A percentile compares a stretch with the other conserved stretches of the same genome.
Evolutionary conservation across 2,113 vertebrate species (phyloP).

Genomic region (Athene cunicularia): DNA sequence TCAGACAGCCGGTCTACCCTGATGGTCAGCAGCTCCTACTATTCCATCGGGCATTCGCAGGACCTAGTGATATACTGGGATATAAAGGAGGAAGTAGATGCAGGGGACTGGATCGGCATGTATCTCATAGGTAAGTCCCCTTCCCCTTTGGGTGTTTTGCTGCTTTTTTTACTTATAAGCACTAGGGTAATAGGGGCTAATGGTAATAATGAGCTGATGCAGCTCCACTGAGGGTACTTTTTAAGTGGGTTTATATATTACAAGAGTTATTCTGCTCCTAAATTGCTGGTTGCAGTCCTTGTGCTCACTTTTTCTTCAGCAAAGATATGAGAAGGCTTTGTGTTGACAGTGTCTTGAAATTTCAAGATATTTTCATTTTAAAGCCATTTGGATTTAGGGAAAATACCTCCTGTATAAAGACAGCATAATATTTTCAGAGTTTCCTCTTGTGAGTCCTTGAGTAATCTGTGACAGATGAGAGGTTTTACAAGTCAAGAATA

Average conservation of each 20-base stretch:
- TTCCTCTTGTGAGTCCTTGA: neutral
- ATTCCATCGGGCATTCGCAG: slow-evolving; percentile 88
- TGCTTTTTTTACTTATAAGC: neutral
- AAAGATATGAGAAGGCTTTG: neutral
- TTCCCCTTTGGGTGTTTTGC: neutral
- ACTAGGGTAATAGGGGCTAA: neutral
- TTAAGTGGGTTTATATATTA: neutral
- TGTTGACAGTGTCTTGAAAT: neutral
- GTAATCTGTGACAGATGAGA: slow-evolving; percentile 15
- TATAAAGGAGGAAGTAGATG: slow-evolving; percentile 97
- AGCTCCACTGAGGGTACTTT: neutral
- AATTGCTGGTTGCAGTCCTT: neutral
- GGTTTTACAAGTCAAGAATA: slow-evolving; percentile 20
- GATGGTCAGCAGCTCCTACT: slow-evolving; percentile 90
- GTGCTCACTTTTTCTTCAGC: neutral
- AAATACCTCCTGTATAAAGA: neutral
- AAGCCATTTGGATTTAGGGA: neutral
- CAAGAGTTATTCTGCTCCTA: neutral
- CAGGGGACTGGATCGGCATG: slow-evolving; percentile 99
- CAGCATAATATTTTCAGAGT: neutral
- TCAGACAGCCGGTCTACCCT: slow-evolving; percentile 93
- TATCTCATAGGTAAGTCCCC: slow-evolving; percentile 89
- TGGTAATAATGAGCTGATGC: neutral
- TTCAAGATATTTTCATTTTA: neutral
- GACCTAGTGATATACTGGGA: slow-evolving; percentile 95